Evolutionary conservation across 2,797 vertebrate genomes (phyloP).

Genomic region (Parotocinclus haroldoi): DNA sequence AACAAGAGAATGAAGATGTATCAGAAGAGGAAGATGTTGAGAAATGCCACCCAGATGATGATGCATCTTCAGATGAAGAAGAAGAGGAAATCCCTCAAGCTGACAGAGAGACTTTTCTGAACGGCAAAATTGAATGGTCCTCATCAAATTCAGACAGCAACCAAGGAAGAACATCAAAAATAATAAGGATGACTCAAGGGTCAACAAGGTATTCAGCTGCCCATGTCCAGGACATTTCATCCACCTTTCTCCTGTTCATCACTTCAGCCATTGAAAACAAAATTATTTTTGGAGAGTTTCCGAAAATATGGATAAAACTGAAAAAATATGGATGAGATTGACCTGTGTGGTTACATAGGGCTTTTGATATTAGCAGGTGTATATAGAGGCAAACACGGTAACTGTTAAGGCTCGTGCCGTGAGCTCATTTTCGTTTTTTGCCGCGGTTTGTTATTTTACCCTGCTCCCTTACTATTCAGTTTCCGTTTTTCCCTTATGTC

Average conservation of each 20-base stretch:
- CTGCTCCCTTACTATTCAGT: too few relatives aligned
- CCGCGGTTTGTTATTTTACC: too few relatives aligned
- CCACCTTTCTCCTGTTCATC: constrained; percentile 27
- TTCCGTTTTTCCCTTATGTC: too few relatives aligned
- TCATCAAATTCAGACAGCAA: not conserved
- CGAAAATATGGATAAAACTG: not conserved
- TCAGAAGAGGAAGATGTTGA: not conserved
- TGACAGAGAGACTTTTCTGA: not conserved
- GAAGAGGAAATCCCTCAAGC: not conserved
- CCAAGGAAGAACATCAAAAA: not conserved
- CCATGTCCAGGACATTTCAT: constrained; percentile 25
- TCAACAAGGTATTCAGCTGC: not conserved
- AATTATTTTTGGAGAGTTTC: not conserved
- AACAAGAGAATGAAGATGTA: not conserved
- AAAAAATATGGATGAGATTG: not conserved
- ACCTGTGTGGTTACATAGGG: too few relatives aligned
- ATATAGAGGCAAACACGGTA: too few relatives aligned
- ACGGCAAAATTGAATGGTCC: not conserved
- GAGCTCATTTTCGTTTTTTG: too few relatives aligned
- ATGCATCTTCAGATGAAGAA: not conserved
- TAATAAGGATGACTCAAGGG: too few relatives aligned
- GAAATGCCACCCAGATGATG: not conserved
- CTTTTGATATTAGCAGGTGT: too few relatives aligned
- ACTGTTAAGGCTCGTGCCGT: too few relatives aligned
- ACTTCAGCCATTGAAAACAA: not conserved